Evolutionary conservation across 2,113 vertebrate species (phyloP).

Genomic region (Forbesichthys agassizii): DNA sequence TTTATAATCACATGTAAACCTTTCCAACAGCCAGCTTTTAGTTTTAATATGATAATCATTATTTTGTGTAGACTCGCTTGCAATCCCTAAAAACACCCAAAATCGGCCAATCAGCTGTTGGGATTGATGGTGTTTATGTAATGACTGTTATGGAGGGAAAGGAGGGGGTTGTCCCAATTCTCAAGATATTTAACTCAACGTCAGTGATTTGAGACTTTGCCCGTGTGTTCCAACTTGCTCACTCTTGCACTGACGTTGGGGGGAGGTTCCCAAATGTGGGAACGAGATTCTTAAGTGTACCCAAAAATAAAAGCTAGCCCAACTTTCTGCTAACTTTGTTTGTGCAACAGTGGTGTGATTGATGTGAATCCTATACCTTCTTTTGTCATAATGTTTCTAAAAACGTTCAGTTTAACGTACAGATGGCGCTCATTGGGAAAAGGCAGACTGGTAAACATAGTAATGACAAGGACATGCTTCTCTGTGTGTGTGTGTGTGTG

Average conservation of each 20-base stretch:
- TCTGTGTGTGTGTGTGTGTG: no score
- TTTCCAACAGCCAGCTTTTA: constrained; percentile 36
- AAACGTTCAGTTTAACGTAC: background rate
- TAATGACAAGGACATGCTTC: background rate
- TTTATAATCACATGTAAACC: constrained; percentile 44
- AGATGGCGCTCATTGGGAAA: background rate
- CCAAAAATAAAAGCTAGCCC: constrained; percentile 9
- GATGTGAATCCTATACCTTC: background rate
- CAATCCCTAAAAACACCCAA: constrained; percentile 43
- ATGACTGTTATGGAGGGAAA: constrained; percentile 58
- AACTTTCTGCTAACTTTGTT: constrained; percentile 24
- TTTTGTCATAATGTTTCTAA: constrained; percentile 17
- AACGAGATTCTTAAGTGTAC: constrained; percentile 53
- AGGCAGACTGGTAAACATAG: background rate
- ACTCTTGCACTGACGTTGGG: constrained; percentile 21
- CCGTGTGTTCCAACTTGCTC: constrained; percentile 68
- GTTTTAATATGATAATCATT: constrained; percentile 56
- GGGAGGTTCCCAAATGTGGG: constrained; percentile 11
- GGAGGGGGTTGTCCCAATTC: constrained; percentile 28
- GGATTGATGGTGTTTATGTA: constrained; percentile 38
- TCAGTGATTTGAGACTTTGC: constrained; percentile 38
- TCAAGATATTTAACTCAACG: constrained; percentile 26
- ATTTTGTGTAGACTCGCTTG: constrained; percentile 51
- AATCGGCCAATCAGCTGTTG: constrained; percentile 37
- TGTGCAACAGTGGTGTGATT: constrained; percentile 24